phyloP scores from a whole-genome alignment of 2,797 vertebrate species.

The Pangasius macronema region DNA sequence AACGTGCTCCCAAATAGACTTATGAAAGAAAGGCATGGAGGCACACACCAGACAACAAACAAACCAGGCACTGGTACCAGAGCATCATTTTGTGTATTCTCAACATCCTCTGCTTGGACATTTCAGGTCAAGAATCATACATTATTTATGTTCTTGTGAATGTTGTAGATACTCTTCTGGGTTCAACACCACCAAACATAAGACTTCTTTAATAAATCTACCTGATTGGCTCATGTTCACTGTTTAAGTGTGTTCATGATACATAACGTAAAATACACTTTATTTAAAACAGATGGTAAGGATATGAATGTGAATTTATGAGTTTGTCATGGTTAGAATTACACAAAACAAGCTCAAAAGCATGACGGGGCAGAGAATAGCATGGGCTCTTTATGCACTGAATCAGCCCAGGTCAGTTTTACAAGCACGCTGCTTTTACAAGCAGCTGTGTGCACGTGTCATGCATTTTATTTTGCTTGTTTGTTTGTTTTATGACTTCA shows the following conservation, averaged over 20 bases:
- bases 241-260: neutral
- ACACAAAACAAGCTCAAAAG: neutral
- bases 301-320: neutral
- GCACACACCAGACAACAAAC: neutral
- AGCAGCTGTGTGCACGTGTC: neutral
- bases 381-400: neutral
- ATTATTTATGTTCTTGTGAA: slow-evolving; percentile 30
- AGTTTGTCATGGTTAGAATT: neutral
- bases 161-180: slow-evolving; percentile 22
- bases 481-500: slow-evolving; percentile 2
- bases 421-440: neutral
- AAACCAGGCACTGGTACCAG: neutral
- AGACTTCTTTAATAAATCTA: slow-evolving; percentile 26
- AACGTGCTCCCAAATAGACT: neutral
- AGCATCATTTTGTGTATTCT: slow-evolving; percentile 20
- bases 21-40: neutral
- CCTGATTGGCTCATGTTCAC: slow-evolving; percentile 3
- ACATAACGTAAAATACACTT: neutral
- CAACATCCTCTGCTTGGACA: neutral
- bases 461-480: neutral
- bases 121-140: slow-evolving; percentile 14
- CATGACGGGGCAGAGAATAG: neutral
- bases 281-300: neutral
- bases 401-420: neutral
- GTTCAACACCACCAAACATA: slow-evolving; percentile 16